phyloP scores from a whole-genome alignment of 2,888 invertebrate species.

The Falcaria lacertinaria region DNA sequence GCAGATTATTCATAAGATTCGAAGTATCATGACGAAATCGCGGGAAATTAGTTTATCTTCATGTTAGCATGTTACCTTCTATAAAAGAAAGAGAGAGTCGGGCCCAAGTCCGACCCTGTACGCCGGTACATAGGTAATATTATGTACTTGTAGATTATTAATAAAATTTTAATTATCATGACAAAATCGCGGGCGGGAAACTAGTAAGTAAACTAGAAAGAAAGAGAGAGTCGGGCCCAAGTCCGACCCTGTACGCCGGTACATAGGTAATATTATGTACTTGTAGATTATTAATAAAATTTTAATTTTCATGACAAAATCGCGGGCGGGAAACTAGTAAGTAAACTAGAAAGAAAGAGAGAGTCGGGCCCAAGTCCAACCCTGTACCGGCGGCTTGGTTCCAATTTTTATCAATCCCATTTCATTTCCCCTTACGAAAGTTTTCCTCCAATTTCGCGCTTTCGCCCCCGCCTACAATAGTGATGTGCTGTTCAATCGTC shows the following conservation, averaged over 20 bases:
- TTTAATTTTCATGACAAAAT: too few species aligned
- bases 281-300: too few species aligned
- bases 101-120: constrained; percentile 43
- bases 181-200: too few species aligned
- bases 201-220: background rate
- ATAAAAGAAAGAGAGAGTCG: background rate
- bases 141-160: too few species aligned
- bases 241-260: constrained; percentile 52
- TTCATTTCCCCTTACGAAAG: constrained; percentile 80
- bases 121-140: too few species aligned
- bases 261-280: too few species aligned
- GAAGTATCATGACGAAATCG: too few species aligned
- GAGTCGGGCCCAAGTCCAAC: constrained; percentile 25
- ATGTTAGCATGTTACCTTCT: too few species aligned
- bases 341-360: background rate
- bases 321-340: too few species aligned
- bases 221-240: constrained; percentile 5
- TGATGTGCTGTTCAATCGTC: constrained; percentile 29
- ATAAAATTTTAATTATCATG: too few species aligned
- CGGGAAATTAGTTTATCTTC: too few species aligned
- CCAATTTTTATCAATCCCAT: constrained; percentile 81
- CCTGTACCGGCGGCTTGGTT: constrained; percentile 73
- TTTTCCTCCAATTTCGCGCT: constrained; percentile 78
- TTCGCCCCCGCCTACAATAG: constrained; percentile 58
- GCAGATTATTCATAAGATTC: too few species aligned